Evolutionary conservation across 2,797 vertebrate genomes (phyloP).

Genomic region (Oryzias sinensis): DNA sequence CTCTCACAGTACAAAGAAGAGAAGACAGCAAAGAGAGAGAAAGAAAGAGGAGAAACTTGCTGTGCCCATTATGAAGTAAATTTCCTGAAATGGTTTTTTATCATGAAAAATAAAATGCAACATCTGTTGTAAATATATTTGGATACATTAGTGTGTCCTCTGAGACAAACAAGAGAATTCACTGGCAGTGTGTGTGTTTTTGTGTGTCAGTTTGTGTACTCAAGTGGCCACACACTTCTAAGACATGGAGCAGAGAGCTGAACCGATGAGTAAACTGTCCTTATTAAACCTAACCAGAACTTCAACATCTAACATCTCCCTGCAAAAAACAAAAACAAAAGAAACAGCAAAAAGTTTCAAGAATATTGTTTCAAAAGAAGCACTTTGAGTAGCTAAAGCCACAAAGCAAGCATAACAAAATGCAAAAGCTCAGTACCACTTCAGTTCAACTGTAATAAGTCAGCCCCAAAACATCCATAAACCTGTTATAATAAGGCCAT

Average conservation of each 20-base stretch:
- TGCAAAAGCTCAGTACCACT: too few species aligned
- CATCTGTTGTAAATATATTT: constrained; percentile 87
- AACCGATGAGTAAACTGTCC: too few species aligned
- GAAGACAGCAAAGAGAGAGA: constrained; percentile 37
- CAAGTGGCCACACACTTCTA: neutral
- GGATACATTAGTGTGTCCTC: constrained; percentile 84
- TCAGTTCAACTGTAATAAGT: too few species aligned
- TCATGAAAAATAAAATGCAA: constrained; percentile 86
- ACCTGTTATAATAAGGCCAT: too few species aligned
- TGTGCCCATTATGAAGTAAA: constrained; percentile 76
- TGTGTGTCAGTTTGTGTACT: constrained; percentile 5
- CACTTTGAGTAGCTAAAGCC: too few species aligned
- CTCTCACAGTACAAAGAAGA: constrained; percentile 67
- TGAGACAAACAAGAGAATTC: constrained; percentile 67
- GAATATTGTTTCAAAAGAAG: too few species aligned
- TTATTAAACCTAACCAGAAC: too few species aligned
- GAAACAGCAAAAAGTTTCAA: too few species aligned
- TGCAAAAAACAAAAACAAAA: too few species aligned
- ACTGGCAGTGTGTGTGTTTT: constrained; percentile 32
- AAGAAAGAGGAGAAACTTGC: constrained; percentile 51
- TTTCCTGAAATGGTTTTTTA: constrained; percentile 82
- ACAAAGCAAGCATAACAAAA: too few species aligned
- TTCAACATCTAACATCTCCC: too few species aligned
- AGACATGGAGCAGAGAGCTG: neutral
- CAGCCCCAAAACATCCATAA: too few species aligned